A percentile compares a stretch with the other conserved stretches of the same genome.
These are phyloP conservation scores for Adineta ricciae DNA, from an alignment of 2,888 invertebrate species.

Conservation along the genomic window DNA sequence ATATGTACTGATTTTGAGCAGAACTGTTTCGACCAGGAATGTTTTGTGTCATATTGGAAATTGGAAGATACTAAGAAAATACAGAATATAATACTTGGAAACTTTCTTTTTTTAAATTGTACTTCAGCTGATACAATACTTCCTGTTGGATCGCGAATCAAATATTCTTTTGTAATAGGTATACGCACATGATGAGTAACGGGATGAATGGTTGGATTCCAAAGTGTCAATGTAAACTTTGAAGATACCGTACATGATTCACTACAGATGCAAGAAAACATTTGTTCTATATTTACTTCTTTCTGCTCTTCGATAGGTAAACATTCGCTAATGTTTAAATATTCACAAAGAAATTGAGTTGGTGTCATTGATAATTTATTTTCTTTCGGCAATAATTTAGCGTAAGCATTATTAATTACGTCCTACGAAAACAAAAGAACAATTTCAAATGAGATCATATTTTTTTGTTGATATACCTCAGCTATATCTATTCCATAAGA, in stretches of 20 bases:
- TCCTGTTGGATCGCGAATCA: not conserved
- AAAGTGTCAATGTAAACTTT: not conserved
- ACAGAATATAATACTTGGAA: no score
- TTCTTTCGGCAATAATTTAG: slow-evolving; percentile 37
- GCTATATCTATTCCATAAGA: slow-evolving; percentile 58
- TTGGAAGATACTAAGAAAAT: not conserved
- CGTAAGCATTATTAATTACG: slow-evolving; percentile 40
- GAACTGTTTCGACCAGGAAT: not conserved
- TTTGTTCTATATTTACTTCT: not conserved
- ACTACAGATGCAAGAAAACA: no score
- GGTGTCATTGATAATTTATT: slow-evolving; percentile 35
- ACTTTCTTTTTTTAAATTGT: no score
- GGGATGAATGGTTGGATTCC: not conserved
- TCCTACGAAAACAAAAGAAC: no score
- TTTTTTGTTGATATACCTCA: no score
- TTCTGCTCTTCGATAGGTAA: not conserved
- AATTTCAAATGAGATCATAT: no score
- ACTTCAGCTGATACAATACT: not conserved
- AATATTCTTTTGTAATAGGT: not conserved
- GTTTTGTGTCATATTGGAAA: not conserved
- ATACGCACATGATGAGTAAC: not conserved
- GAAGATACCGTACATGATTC: not conserved
- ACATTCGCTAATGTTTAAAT: slow-evolving; percentile 69
- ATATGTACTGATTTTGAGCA: not conserved
- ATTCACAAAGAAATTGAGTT: slow-evolving; percentile 52